A percentile compares a stretch with the other conserved stretches of the same genome.
Evolutionary conservation across 2,797 vertebrate species (phyloP).

Genomic region (Centropyge bicolor): DNA sequence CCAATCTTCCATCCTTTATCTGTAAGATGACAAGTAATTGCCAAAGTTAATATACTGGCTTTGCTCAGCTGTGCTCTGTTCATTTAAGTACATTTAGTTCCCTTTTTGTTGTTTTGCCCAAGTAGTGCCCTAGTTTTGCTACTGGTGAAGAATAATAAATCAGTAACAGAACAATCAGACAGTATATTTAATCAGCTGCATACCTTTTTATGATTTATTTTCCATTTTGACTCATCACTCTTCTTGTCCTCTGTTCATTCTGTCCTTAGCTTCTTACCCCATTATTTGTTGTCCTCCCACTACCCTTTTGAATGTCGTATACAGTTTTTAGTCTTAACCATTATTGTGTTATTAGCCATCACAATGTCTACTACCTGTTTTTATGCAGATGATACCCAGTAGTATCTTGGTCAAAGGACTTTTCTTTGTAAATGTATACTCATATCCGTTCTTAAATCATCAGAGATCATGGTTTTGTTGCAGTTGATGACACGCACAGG

Average conservation of each 20-base stretch:
- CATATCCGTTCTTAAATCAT: neutral
- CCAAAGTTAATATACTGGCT: neutral
- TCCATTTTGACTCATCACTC: constrained; percentile 26
- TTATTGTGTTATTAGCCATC: too few species aligned
- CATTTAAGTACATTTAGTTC: neutral
- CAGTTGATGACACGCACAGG: neutral
- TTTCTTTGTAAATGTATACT: neutral
- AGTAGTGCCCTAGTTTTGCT: neutral
- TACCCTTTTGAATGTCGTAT: neutral
- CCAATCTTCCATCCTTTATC: neutral
- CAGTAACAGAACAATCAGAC: neutral
- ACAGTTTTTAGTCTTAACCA: neutral
- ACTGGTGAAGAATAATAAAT: neutral
- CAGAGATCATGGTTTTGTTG: neutral
- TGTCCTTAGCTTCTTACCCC: neutral
- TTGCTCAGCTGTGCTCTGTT: neutral
- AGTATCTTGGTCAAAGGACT: neutral
- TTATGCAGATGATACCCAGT: neutral
- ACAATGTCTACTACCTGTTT: neutral
- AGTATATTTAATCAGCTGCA: constrained; percentile 17
- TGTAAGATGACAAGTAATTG: neutral
- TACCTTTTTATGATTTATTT: constrained; percentile 18
- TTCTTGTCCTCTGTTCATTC: neutral
- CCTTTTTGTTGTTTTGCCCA: neutral
- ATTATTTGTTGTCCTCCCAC: constrained; percentile 8